phyloP scores from a whole-genome alignment of 2,797 vertebrate species.

The Microctenopoma stevenorrisi region DNA sequence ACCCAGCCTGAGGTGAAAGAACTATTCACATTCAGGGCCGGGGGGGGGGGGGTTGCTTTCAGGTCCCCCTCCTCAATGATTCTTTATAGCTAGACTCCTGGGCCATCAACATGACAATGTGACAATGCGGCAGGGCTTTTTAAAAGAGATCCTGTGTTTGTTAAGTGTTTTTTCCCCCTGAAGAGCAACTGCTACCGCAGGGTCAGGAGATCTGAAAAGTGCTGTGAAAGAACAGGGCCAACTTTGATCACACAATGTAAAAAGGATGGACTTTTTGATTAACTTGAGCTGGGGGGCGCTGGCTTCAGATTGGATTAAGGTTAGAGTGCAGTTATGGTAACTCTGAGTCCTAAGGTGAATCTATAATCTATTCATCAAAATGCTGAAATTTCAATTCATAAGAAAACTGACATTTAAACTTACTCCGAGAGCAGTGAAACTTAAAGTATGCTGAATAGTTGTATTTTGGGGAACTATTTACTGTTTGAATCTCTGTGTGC shows the following conservation, averaged over 20 bases:
- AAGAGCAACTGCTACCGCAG: slow-evolving; percentile 59
- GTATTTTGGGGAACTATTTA: not conserved
- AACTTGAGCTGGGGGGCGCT: slow-evolving; percentile 48
- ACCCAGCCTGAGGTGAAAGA: slow-evolving; percentile 58
- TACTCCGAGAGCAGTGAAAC: not conserved
- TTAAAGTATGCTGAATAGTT: not conserved
- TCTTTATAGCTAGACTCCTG: slow-evolving; percentile 75
- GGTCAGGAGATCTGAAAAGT: slow-evolving; percentile 63
- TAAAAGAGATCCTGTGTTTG: slow-evolving; percentile 84
- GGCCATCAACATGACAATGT: slow-evolving; percentile 86
- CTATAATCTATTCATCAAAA: not conserved
- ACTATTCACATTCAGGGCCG: slow-evolving; percentile 50
- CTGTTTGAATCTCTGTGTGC: not conserved
- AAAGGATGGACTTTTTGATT: slow-evolving; percentile 72
- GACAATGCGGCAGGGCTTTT: slow-evolving; percentile 77
- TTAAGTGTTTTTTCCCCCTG: slow-evolving; percentile 78
- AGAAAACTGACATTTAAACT: not conserved
- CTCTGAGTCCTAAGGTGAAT: slow-evolving; percentile 5
- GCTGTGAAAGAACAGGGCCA: slow-evolving; percentile 62
- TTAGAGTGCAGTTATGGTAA: not conserved
- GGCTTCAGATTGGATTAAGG: not conserved
- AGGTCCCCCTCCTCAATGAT: slow-evolving; percentile 66
- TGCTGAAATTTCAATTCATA: not conserved
- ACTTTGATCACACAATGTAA: slow-evolving; percentile 78
- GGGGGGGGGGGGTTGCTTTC: slow-evolving; percentile 50